Conservation (phyloP, 2,113 vertebrate species). For the Panurus biarmicus region DNA sequence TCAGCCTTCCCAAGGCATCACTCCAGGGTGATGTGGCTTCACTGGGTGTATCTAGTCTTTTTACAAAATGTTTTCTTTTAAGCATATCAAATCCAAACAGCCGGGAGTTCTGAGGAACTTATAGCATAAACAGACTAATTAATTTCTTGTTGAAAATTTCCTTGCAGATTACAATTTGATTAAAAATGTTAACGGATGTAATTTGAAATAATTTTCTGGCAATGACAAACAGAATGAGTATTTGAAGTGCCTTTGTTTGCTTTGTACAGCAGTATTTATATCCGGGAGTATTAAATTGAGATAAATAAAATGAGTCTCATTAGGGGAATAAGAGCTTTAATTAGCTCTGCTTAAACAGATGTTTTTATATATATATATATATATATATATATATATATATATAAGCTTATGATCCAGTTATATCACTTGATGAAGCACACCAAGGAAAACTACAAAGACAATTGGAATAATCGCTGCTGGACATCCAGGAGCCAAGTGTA, state of each 20-base stretch:
- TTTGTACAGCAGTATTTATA: background rate
- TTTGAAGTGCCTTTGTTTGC: background rate
- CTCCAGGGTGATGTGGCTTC: background rate
- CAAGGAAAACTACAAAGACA: background rate
- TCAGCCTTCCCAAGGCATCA: too few species aligned
- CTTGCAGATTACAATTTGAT: background rate
- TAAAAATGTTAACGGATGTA: background rate
- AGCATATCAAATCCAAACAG: background rate
- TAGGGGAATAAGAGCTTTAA: background rate
- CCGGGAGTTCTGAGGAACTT: background rate
- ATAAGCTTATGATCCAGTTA: background rate
- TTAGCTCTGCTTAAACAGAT: background rate
- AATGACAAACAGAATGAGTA: background rate
- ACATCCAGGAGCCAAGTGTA: background rate
- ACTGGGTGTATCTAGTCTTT: background rate
- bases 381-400: background rate
- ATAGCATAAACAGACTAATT: background rate
- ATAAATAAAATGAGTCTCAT: background rate
- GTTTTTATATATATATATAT: background rate
- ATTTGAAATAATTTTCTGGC: background rate
- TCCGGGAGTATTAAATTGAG: background rate
- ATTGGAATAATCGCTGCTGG: background rate
- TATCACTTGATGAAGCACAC: background rate
- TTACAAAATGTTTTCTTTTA: background rate
- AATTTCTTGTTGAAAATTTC: background rate